Percentiles rank a stretch among this genome's conserved stretches.
Evolutionary conservation across 1,140 invertebrate genomes (phyloP).

Genomic region (Lepidotrigona ventralis): DNA sequence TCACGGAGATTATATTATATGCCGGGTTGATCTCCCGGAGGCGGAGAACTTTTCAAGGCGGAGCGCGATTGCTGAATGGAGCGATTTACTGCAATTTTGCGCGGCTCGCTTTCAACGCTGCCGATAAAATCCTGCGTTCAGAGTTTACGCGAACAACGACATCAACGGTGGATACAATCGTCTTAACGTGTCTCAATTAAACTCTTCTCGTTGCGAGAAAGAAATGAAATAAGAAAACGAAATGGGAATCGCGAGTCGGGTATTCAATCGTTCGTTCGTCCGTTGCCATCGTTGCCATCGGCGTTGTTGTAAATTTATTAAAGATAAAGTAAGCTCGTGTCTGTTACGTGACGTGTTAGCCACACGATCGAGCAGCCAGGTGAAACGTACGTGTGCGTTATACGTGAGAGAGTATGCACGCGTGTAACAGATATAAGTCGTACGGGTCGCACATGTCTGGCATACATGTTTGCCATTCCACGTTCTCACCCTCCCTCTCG

Average conservation of each 20-base stretch:
- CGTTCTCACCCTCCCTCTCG: constrained; percentile 27
- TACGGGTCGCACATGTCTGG: constrained; percentile 66
- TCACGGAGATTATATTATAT: constrained; percentile 58
- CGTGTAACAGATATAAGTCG: constrained; percentile 64
- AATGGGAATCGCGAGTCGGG: background rate
- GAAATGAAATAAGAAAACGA: background rate
- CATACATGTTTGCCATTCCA: constrained; percentile 52
- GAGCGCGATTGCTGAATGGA: constrained; percentile 43
- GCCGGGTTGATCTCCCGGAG: constrained; percentile 32
- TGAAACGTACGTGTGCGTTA: constrained; percentile 10
- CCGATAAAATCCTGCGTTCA: background rate
- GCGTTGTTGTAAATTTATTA: background rate
- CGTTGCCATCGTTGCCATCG: background rate
- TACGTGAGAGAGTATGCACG: constrained; percentile 2
- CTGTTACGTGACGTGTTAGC: constrained; percentile 19
- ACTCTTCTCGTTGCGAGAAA: too few relatives aligned
- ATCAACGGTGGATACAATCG: background rate
- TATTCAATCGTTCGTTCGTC: background rate
- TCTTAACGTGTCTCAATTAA: background rate
- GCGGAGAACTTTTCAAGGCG: constrained; percentile 57
- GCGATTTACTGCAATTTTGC: constrained; percentile 55
- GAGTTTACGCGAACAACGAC: constrained; percentile 32
- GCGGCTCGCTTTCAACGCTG: constrained; percentile 24
- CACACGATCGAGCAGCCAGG: constrained; percentile 9
- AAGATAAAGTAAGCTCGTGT: background rate